Evolutionary conservation across 2,113 vertebrate genomes (phyloP).

Genomic region (Desmodus rotundus): DNA sequence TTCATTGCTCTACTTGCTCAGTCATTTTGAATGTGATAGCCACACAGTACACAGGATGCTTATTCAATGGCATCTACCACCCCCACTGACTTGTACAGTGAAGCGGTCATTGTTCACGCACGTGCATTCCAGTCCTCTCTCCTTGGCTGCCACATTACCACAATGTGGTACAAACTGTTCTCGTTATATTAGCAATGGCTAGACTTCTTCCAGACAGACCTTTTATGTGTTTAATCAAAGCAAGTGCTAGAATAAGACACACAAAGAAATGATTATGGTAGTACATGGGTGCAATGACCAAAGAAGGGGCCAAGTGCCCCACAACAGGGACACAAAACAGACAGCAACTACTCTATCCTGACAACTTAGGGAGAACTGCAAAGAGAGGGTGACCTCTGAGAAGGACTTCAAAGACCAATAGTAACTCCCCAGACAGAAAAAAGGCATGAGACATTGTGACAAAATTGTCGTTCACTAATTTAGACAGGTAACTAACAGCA

Average conservation of each 20-base stretch:
- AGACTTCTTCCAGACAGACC: too few species aligned
- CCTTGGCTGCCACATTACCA: too few species aligned
- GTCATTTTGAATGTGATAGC: too few species aligned
- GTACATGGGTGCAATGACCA: fast-evolving
- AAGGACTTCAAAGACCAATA: neutral
- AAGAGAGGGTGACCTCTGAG: neutral
- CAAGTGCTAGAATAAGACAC: neutral
- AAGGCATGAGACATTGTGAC: neutral
- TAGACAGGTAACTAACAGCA: neutral
- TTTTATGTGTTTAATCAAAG: neutral
- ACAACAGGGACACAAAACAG: neutral
- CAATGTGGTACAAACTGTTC: too few species aligned
- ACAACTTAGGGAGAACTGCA: neutral
- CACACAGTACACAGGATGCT: too few species aligned
- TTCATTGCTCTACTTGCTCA: too few species aligned
- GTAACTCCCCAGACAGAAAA: neutral
- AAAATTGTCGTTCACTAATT: neutral
- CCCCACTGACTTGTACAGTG: too few species aligned
- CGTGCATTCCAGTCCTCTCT: too few species aligned
- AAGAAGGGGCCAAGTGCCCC: fast-evolving
- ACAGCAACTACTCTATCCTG: neutral
- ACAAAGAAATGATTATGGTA: neutral
- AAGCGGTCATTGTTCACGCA: too few species aligned
- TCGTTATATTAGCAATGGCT: too few species aligned
- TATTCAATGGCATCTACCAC: too few species aligned